Evolutionary conservation across 2,113 vertebrate species (phyloP).

Genomic region (Pteronura brasiliensis): DNA sequence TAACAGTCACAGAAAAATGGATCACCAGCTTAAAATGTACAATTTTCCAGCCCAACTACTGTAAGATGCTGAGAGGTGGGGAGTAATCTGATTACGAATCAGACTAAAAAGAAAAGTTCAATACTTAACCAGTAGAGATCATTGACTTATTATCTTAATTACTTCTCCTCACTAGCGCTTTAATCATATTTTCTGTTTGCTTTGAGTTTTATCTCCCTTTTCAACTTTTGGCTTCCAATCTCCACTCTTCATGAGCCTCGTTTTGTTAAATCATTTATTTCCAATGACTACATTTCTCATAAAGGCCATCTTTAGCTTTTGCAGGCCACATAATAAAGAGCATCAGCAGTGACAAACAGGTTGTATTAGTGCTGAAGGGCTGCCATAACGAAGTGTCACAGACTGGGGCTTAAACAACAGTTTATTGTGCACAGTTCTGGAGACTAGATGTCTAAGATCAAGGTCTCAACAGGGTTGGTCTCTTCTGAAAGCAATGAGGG

Average conservation of each 20-base stretch:
- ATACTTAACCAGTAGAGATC: constrained; percentile 1
- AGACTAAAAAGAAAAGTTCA: constrained; percentile 38
- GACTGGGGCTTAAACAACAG: not conserved
- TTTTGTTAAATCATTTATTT: not conserved
- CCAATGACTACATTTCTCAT: not conserved
- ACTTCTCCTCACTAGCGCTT: constrained; percentile 19
- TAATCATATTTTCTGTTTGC: not conserved
- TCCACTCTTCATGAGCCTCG: not conserved
- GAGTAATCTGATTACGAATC: constrained; percentile 41
- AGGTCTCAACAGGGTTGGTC: not conserved
- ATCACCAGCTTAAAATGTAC: constrained; percentile 49
- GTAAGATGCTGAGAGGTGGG: not conserved
- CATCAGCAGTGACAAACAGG: not conserved
- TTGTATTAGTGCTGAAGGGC: not conserved
- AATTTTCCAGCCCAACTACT: constrained; percentile 32
- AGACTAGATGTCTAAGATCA: not conserved
- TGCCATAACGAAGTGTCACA: not conserved
- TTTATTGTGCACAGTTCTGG: not conserved
- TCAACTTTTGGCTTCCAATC: constrained; percentile 37
- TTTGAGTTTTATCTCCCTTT: constrained; percentile 49
- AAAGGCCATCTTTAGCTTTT: not conserved
- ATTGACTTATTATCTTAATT: constrained; percentile 42
- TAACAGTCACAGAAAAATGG: constrained; percentile 61
- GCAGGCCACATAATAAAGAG: not conserved
- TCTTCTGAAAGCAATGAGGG: not conserved